phyloP scores from a whole-genome alignment of 2,113 vertebrate genomes.

The Phodopus roborovskii region DNA sequence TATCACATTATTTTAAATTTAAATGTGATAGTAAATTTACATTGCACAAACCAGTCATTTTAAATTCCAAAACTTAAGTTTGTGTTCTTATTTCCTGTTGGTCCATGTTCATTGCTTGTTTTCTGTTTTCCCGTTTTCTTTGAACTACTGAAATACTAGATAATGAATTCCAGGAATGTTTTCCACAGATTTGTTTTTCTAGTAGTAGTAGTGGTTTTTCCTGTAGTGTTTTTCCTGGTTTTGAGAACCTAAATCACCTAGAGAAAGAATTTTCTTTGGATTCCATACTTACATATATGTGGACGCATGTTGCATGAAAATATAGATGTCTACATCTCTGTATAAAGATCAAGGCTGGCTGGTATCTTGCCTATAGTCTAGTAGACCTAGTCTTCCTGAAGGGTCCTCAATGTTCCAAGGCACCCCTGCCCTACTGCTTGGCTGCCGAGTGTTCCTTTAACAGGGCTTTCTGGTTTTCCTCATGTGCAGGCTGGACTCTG shows the following conservation, averaged over 20 bases:
- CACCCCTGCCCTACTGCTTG: background rate
- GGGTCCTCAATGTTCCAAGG: background rate
- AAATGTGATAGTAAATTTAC: conserved; percentile 1
- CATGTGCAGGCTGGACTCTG: conserved; percentile 94
- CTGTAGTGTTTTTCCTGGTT: background rate
- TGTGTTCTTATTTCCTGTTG: background rate
- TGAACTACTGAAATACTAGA: conserved; percentile 14
- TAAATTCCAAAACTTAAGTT: conserved; percentile 14
- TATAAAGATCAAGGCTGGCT: background rate
- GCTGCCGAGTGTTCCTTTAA: background rate
- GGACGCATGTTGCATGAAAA: too few species aligned
- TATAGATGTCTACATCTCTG: background rate
- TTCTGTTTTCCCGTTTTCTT: conserved; percentile 23
- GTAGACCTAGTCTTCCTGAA: background rate
- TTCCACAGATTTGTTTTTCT: background rate
- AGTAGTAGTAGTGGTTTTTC: background rate
- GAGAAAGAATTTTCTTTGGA: conserved; percentile 5
- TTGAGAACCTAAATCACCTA: background rate
- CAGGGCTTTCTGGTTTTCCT: conserved; percentile 44
- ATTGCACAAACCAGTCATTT: background rate
- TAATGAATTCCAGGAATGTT: background rate
- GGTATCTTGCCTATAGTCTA: background rate
- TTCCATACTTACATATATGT: background rate
- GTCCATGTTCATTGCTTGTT: background rate
- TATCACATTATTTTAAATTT: conserved; percentile 26